Conservation (phyloP, 2,888 invertebrate species). For the Asteroscopus sphinx region DNA sequence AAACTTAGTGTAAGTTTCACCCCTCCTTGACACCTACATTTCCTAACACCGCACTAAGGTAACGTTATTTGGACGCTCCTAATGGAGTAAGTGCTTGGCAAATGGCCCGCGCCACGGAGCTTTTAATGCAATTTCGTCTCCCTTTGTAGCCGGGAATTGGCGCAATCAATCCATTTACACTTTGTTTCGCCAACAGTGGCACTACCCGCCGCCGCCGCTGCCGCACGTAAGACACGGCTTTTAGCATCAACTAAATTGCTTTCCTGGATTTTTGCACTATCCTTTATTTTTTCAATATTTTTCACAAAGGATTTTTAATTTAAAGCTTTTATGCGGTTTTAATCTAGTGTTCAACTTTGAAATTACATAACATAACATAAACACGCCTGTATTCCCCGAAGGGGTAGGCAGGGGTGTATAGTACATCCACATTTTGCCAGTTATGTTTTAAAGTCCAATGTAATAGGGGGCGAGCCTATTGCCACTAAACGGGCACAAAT, state of each 20-base stretch:
- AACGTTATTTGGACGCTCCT: slow-evolving; percentile 87
- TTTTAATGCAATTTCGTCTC: slow-evolving; percentile 88
- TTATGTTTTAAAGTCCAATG: too few species aligned
- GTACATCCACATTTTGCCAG: too few species aligned
- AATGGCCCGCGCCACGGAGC: slow-evolving; percentile 87
- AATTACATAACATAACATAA: too few species aligned
- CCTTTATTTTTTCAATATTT: slow-evolving; percentile 11
- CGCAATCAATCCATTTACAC: slow-evolving; percentile 90
- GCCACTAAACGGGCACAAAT: too few species aligned
- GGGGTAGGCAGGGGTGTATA: too few species aligned
- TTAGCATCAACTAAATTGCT: slow-evolving; percentile 78
- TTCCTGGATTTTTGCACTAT: slow-evolving; percentile 60
- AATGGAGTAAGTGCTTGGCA: slow-evolving; percentile 88
- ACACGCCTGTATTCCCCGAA: too few species aligned
- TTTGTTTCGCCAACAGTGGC: slow-evolving; percentile 88
- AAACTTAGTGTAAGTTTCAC: slow-evolving; percentile 33
- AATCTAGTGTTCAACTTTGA: not conserved
- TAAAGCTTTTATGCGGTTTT: not conserved
- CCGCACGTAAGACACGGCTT: slow-evolving; percentile 73
- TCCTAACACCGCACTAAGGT: slow-evolving; percentile 78
- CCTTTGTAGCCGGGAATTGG: slow-evolving; percentile 89
- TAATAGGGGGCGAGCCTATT: too few species aligned
- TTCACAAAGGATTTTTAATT: slow-evolving; percentile 1
- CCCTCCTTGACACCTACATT: slow-evolving; percentile 51
- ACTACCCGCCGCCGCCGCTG: slow-evolving; percentile 62